Evolutionary conservation across 2,797 vertebrate genomes (phyloP).

Genomic region (Artibeus lituratus): DNA sequence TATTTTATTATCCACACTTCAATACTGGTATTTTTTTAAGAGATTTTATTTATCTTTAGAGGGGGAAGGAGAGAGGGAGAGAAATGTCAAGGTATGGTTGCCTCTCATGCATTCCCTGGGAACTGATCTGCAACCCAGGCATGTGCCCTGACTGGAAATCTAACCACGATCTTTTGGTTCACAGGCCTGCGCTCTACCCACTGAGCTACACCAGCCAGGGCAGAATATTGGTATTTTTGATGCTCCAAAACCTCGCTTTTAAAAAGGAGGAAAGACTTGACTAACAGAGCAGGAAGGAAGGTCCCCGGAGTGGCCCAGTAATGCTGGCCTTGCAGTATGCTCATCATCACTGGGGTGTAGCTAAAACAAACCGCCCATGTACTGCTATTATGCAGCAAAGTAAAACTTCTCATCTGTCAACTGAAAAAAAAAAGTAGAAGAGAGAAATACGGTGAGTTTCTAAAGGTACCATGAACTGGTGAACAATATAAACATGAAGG

Average conservation of each 20-base stretch:
- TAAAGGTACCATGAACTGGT: not conserved
- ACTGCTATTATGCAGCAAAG: not conserved
- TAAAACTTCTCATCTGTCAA: not conserved
- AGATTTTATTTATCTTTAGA: too few species aligned
- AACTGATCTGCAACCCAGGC: too few species aligned
- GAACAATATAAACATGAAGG: not conserved
- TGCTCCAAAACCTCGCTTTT: not conserved
- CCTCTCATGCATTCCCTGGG: too few species aligned
- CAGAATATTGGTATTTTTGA: not conserved
- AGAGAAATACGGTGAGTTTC: not conserved
- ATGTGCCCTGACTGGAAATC: too few species aligned
- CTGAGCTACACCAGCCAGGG: too few species aligned
- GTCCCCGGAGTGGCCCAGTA: not conserved
- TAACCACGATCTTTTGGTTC: too few species aligned
- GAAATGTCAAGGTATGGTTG: too few species aligned
- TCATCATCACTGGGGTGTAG: too few species aligned
- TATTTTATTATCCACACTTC: not conserved
- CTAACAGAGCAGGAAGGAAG: not conserved
- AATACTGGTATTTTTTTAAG: not conserved
- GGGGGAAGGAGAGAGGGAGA: too few species aligned
- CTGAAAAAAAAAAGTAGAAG: not conserved
- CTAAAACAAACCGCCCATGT: not conserved
- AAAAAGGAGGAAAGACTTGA: not conserved
- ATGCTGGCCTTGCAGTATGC: not conserved
- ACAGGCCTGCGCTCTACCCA: too few species aligned